These are phyloP conservation scores for Thymelicus sylvestris DNA, from an alignment of 2,888 invertebrate species.

Conservation along the genomic window DNA sequence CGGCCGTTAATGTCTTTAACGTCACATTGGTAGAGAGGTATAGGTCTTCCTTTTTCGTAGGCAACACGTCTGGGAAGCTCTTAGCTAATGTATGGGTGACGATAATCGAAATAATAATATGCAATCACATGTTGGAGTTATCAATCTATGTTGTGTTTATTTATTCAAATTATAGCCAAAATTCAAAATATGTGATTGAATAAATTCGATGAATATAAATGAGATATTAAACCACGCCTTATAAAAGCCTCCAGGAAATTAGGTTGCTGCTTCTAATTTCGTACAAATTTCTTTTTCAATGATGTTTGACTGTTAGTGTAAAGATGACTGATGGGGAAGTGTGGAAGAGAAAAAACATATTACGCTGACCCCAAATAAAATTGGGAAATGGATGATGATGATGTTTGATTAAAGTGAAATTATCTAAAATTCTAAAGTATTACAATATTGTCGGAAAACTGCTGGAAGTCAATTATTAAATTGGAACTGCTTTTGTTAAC, in stretches of 20 bases:
- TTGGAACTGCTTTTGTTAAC: too few relatives aligned
- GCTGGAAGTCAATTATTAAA: background rate
- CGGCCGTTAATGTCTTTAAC: too few relatives aligned
- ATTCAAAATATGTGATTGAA: background rate
- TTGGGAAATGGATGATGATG: too few relatives aligned
- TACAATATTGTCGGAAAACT: too few relatives aligned
- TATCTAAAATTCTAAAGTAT: too few relatives aligned
- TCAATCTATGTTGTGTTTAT: background rate
- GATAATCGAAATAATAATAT: background rate
- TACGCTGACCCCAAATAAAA: too few relatives aligned
- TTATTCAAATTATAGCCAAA: background rate
- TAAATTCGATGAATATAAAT: constrained; percentile 2
- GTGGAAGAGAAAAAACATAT: constrained; percentile 15
- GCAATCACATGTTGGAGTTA: background rate
- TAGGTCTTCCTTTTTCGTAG: too few relatives aligned
- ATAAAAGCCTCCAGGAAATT: background rate
- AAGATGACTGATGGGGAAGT: background rate
- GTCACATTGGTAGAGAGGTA: too few relatives aligned
- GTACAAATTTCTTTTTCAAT: background rate
- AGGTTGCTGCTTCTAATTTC: background rate
- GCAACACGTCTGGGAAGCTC: too few relatives aligned
- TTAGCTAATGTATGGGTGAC: too few relatives aligned
- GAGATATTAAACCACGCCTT: background rate
- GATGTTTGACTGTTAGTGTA: background rate
- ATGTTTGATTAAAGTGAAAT: too few relatives aligned